phyloP scores from a whole-genome alignment of 2,113 vertebrate species.

The Lepisosteus oculatus region DNA sequence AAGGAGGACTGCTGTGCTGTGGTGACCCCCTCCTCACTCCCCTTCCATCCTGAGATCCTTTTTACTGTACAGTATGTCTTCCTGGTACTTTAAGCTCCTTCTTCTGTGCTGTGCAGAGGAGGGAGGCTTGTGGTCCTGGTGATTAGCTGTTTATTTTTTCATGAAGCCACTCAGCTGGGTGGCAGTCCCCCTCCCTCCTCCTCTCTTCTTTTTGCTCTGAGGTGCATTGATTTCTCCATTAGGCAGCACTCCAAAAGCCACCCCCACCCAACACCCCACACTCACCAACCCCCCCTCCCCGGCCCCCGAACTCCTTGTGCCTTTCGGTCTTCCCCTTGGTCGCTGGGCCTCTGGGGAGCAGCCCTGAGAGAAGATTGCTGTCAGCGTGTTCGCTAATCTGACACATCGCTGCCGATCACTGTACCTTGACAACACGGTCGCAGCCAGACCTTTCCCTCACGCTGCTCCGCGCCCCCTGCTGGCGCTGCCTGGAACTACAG shows the following conservation, averaged over 20 bases:
- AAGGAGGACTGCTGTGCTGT: not conserved
- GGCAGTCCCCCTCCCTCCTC: constrained; percentile 26
- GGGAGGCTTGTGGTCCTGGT: constrained; percentile 39
- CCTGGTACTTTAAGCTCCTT: constrained; percentile 3
- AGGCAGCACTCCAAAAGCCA: constrained; percentile 39
- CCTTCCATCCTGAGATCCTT: not conserved
- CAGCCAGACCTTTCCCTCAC: not conserved
- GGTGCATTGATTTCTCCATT: constrained; percentile 52
- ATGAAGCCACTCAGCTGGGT: constrained; percentile 55
- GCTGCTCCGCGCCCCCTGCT: not conserved
- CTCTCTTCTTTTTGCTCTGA: constrained; percentile 24
- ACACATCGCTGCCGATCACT: not conserved
- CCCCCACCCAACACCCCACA: constrained; percentile 7
- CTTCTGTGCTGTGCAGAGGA: constrained; percentile 31
- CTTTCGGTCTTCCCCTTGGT: constrained; percentile 20
- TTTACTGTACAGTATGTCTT: not conserved
- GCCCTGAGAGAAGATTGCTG: constrained; percentile 20
- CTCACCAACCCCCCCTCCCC: not conserved
- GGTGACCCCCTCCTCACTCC: not conserved
- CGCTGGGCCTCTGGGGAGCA: constrained; percentile 14
- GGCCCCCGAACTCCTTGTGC: not conserved
- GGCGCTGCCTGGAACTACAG: not conserved
- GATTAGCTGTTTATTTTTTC: constrained; percentile 59
- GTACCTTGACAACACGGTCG: not conserved
- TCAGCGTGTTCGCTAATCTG: constrained; percentile 26